Base-by-base conservation (phyloP, 2,797 vertebrate species). In the Merluccius polli region DNA sequence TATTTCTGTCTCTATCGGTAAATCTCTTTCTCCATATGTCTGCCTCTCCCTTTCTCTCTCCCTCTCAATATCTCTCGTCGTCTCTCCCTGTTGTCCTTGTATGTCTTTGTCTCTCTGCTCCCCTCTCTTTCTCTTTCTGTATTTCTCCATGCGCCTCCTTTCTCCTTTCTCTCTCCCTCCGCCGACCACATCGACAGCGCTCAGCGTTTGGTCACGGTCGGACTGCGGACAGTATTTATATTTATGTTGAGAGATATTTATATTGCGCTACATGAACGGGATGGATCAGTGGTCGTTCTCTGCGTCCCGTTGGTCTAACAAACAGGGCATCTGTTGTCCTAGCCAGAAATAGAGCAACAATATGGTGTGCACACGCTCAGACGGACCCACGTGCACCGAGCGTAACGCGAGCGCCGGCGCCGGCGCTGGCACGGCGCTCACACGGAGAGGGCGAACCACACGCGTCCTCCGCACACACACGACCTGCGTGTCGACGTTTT, bases 241-340 rank as follows among this genome's bases (percentile, higher is more conserved):
- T 27, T 63, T 36, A 79, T 63, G 48, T 72, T 80, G 24, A 33
- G 15, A 71, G 3, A 71, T 16, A 36, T 72, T n/a, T 72, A 38
- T 36, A 21, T 44, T 72, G 44, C 21, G 27, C 16, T 75, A 59
- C 48, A 9, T 38, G 13, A 18, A 30, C 36, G 41, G 21, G 36
- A 68, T 41, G 35, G 29, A 32, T 71, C 44, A 74, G 67, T 38
- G 44, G 33, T 70, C 35, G 44, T 15, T 30, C 65, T 72, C 77
- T 79, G 74, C 82, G 82, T 84, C 84, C 78, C 85, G 73, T 85
- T 83, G 83, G 84, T 86, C 86, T 87, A 83, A 30, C 86, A 88
- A 92, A 88, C 82, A 86, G 85, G 81, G 80, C 90, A 91, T 91
- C 91, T 91, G 91, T 83, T 78, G 77, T 71, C 75, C 24, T 48